phyloP scores from a whole-genome alignment of 2,888 invertebrate genomes.

The Zygaena filipendulae region DNA sequence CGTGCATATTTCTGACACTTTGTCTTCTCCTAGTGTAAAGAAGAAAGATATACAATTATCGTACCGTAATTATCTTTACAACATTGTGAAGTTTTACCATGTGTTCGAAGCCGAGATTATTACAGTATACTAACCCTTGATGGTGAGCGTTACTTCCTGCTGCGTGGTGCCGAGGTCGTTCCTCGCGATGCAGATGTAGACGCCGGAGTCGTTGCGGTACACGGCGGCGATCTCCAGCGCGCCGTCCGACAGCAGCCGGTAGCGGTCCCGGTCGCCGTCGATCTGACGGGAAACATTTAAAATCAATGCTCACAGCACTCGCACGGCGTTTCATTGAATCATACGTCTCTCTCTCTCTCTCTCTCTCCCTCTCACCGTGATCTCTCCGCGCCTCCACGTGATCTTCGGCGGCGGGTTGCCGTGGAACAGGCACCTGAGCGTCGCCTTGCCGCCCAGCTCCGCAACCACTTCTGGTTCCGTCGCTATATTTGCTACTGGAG shows the following conservation, averaged over 20 bases:
- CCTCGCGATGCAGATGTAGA: slow-evolving; percentile 86
- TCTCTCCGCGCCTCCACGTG: slow-evolving; percentile 80
- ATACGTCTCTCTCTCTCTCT: no score
- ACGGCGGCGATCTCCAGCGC: slow-evolving; percentile 86
- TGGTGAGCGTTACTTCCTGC: slow-evolving; percentile 75
- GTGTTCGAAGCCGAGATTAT: no score
- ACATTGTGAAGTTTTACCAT: no score
- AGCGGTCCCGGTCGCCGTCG: slow-evolving; percentile 77
- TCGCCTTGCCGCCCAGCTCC: slow-evolving; percentile 78
- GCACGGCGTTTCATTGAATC: no score
- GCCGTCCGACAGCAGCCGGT: slow-evolving; percentile 76
- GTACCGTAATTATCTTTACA: no score
- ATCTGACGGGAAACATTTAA: no score
- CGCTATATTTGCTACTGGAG: slow-evolving; percentile 38
- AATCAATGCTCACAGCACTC: no score
- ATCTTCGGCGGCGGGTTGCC: slow-evolving; percentile 83
- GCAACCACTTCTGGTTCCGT: slow-evolving; percentile 72
- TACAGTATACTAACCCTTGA: slow-evolving; percentile 83
- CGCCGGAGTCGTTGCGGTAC: slow-evolving; percentile 82
- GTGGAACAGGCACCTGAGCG: slow-evolving; percentile 78
- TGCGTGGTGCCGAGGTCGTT: slow-evolving; percentile 80
- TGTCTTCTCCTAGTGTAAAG: no score
- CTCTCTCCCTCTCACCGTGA: slow-evolving; percentile 78
- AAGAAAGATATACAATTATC: no score
- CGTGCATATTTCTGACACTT: no score